Percentiles rank a stretch among this genome's conserved stretches.
Evolutionary conservation across 2,797 vertebrate genomes (phyloP).

Genomic region (Pachyuromys duprasi): DNA sequence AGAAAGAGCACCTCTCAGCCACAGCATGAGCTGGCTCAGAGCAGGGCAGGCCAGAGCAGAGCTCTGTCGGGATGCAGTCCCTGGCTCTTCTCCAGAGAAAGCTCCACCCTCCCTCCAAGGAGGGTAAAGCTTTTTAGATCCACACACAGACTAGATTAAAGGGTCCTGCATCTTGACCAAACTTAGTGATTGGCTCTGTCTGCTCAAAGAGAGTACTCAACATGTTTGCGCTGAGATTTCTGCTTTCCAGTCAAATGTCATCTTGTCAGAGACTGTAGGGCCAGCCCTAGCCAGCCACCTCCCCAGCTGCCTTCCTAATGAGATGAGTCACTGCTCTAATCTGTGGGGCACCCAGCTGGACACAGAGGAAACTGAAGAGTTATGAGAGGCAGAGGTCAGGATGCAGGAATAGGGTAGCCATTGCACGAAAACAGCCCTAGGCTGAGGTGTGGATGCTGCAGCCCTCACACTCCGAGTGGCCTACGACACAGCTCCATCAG

Average conservation of each 20-base stretch:
- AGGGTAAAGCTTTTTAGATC: not conserved
- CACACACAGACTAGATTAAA: not conserved
- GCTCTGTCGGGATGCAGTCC: too few species aligned
- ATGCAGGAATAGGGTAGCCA: not conserved
- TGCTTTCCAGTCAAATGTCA: not conserved
- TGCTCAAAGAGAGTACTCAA: not conserved
- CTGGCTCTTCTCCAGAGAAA: not conserved
- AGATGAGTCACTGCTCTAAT: slow-evolving; percentile 77
- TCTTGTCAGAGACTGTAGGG: not conserved
- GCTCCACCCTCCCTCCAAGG: not conserved
- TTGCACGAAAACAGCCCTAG: not conserved
- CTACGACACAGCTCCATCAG: not conserved
- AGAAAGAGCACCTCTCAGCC: not conserved
- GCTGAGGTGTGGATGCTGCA: fast-evolving
- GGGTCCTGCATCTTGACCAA: not conserved
- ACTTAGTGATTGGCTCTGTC: not conserved
- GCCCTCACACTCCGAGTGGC: not conserved
- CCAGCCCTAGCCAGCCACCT: slow-evolving; percentile 66
- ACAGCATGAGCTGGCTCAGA: not conserved
- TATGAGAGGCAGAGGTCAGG: not conserved
- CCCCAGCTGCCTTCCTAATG: slow-evolving; percentile 81
- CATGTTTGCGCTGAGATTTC: not conserved
- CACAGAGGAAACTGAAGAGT: not conserved
- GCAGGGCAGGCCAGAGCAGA: not conserved
- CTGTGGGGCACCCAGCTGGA: slow-evolving; percentile 56